Evolutionary conservation across 1,140 invertebrate genomes (phyloP), one percentile per base, ranked within the genome.

Genomic region (Euborellia annulipes): DNA sequence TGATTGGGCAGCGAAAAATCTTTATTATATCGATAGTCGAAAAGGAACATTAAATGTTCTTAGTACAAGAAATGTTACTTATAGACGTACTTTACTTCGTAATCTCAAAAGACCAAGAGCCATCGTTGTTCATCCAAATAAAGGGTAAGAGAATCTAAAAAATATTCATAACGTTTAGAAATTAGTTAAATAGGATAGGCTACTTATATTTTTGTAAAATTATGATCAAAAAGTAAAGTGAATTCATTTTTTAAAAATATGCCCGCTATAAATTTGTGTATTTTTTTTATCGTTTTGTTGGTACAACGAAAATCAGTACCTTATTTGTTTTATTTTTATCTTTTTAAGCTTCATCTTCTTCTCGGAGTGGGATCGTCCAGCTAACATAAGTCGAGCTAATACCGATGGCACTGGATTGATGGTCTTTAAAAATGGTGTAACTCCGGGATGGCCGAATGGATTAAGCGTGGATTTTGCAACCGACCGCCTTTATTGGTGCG

Each of bases 1-100:
- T 0, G 95, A 98, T 59, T 98, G 93, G 94, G 85, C 85, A 0
- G 84, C 91, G 0, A 93, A 96, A 58, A 97, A 97, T 61, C 69
- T 98, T 0, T 98, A 97, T 63, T 98, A 96, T 63, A 95, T 98
- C 39, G 93, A 98, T 58, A 95, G 89, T 7, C 74, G 90, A 8
- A 91, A 93, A 65, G 92, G 92, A 50, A 94, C 91, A 0, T 62
- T 99, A 0, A 95, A 95, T 56, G 93, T 97, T 0, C 64, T 98
- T 0, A 89, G 82, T 18, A 90, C 86, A 0, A 68, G 77, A 17
- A 90, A 92, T 52, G 76, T 88, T 0, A 82, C 83, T 0, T 82
- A 86, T 55, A 70, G 87, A 2, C 72, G 88, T 54, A 90, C 86
- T 0, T 59, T 96, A 3, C 59, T 95, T 8, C 87, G 82, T 58